These are phyloP conservation scores for Serranus cabrilla DNA, from an alignment of 2,797 vertebrate genomes.

Conservation along the genomic window DNA sequence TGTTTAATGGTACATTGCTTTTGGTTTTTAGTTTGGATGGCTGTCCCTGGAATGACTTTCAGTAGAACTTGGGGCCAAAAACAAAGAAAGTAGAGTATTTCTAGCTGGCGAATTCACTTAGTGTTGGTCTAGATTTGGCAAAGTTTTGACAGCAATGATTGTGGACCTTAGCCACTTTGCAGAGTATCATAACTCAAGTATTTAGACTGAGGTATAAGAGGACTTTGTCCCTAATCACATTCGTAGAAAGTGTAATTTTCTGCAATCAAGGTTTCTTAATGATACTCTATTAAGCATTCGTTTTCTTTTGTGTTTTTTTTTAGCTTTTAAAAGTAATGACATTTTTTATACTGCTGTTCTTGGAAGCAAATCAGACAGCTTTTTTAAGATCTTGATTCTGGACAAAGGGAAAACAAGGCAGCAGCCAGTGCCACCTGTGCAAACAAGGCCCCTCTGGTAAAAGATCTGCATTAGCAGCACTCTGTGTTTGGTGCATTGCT, in stretches of 20 bases:
- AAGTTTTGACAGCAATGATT: slow-evolving; percentile 52
- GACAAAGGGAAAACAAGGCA: slow-evolving; percentile 82
- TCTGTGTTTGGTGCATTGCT: slow-evolving; percentile 58
- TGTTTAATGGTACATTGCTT: slow-evolving; percentile 62
- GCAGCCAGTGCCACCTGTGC: slow-evolving; percentile 83
- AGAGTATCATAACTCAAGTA: slow-evolving; percentile 42
- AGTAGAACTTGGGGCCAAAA: slow-evolving; percentile 63
- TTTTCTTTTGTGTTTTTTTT: slow-evolving; percentile 54
- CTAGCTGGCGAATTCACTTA: slow-evolving; percentile 40
- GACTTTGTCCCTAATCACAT: slow-evolving; percentile 75
- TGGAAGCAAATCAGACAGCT: slow-evolving; percentile 77
- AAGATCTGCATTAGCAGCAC: slow-evolving; percentile 66
- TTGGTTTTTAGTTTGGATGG: slow-evolving; percentile 28
- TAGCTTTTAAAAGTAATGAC: slow-evolving; percentile 72
- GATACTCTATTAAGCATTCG: slow-evolving; percentile 76
- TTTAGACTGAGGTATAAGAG: slow-evolving; percentile 60
- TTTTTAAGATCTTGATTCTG: slow-evolving; percentile 70
- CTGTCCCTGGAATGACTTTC: slow-evolving; percentile 55
- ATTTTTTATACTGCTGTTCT: slow-evolving; percentile 78
- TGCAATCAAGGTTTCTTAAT: slow-evolving; percentile 82
- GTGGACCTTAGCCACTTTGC: slow-evolving; percentile 39
- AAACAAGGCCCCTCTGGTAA: slow-evolving; percentile 81
- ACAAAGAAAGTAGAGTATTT: slow-evolving; percentile 52
- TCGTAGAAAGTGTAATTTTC: slow-evolving; percentile 79
- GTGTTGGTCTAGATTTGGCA: slow-evolving; percentile 49